Evolutionary conservation across 2,888 invertebrate genomes (phyloP), one percentile per base, ranked within the genome.

Genomic region (Axea sp.): DNA sequence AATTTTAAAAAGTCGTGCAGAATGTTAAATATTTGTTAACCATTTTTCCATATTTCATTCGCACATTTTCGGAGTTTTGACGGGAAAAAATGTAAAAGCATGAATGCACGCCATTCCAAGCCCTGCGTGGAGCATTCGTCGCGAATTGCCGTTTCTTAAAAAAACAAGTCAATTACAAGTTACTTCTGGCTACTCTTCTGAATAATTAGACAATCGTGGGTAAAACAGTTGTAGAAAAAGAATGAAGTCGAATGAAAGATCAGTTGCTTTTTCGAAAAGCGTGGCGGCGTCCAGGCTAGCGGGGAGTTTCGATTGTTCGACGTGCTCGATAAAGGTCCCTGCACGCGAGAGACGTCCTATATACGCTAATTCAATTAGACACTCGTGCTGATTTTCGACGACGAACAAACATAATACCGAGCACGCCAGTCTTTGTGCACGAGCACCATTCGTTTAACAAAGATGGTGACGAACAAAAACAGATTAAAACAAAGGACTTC

Each of bases 301-400:
- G 4, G 15, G 22, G n/a, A 24, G 6, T 2, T 60, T 33, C 64
- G 43, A 26, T 51, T 51, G 64, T 64, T 22, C 53, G 2, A 12
- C 26, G 45, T 28, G 24, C 28, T 45, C 41, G 51, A 71, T 64
- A 65, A 57, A 69, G 60, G 43, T 24, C 24, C 8, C 24, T 47
- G 69, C 73, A 72, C 75, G 73, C 73, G 65, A 68, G 59, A 45
- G 62, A 68, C 71, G 65, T 47, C 47, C 67, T 60, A 35, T 45
- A 55, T 60, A 43, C 53, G 39, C n/a, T 64, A 43, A 76, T 75
- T 75, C 64, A 68, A 75, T 76, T 72, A 72, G 65, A 62, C 69
- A 64, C 60, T 53, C 47, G 67, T 43, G 65, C 47, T 73, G 65
- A 69, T 69, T 73, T 73, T 65, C 53, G 59, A 69, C 68, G 59